A percentile compares a stretch with the other conserved stretches of the same genome.
Conservation (phyloP, 2,797 vertebrate species). For the Semotilus atromaculatus region DNA sequence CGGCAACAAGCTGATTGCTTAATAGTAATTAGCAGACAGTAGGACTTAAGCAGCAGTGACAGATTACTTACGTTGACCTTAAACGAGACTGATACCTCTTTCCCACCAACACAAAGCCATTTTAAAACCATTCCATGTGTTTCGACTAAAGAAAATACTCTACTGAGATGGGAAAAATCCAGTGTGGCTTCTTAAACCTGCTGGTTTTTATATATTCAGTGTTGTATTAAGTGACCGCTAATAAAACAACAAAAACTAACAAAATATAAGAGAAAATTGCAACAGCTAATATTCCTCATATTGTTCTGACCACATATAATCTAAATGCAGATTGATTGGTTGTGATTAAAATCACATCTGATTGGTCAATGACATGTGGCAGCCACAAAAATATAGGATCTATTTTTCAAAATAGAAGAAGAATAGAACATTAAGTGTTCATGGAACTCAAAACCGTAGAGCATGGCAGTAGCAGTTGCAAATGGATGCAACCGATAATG, state of each 20-base stretch:
- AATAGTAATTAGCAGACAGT: constrained; percentile 29
- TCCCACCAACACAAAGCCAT: not conserved
- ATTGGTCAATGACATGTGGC: not conserved
- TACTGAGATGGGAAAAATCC: not conserved
- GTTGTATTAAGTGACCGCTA: not conserved
- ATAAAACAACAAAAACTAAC: not conserved
- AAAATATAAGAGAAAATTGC: not conserved
- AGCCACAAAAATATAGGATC: not conserved
- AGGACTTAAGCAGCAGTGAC: constrained; percentile 28
- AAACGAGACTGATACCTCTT: constrained; percentile 1
- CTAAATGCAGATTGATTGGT: not conserved
- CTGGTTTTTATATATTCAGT: not conserved
- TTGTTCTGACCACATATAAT: not conserved
- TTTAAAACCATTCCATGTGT: not conserved
- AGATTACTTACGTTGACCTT: not conserved
- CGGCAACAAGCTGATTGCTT: constrained; percentile 28
- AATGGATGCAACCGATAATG: no score
- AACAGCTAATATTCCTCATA: not conserved
- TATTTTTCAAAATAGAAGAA: not conserved
- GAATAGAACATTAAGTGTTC: not conserved
- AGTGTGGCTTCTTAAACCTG: not conserved
- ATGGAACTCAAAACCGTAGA: not conserved
- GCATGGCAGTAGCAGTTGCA: not conserved
- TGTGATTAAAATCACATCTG: not conserved
- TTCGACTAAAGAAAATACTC: not conserved